A percentile compares a stretch with the other conserved stretches of the same genome.
phyloP scores from a whole-genome alignment of 2,888 invertebrate genomes.

The Eugnorisma glareosa region DNA sequence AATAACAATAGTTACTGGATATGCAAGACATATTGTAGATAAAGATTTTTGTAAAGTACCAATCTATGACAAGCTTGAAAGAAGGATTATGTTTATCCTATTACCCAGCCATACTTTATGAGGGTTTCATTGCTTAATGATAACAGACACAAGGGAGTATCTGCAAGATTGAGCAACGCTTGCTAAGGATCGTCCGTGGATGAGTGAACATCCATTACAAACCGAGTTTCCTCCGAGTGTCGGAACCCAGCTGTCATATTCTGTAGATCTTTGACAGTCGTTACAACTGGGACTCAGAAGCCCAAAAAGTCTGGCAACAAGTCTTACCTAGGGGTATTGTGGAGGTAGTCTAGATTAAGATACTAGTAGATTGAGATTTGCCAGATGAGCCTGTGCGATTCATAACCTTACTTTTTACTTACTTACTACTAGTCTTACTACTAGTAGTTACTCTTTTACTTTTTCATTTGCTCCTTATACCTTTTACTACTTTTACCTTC shows the following conservation, averaged over 20 bases:
- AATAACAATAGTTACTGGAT: constrained; percentile 4
- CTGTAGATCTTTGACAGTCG: neutral
- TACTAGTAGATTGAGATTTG: neutral
- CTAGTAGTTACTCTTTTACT: neutral
- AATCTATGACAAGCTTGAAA: neutral
- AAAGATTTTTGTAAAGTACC: neutral
- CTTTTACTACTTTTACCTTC: neutral
- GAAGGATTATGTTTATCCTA: neutral
- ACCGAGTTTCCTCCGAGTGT: neutral
- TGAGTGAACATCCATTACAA: neutral
- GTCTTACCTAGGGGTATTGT: too few species aligned
- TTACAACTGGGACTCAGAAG: too few species aligned
- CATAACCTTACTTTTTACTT: neutral
- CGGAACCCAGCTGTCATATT: neutral
- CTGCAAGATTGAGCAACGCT: too few species aligned
- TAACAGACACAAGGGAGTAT: too few species aligned
- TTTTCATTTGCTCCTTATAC: neutral
- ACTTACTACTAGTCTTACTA: neutral
- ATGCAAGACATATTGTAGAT: neutral
- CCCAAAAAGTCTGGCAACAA: too few species aligned
- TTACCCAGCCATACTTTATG: neutral
- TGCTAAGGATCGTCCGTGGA: neutral
- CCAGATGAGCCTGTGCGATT: neutral
- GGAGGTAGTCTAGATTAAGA: too few species aligned
- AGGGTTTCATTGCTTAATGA: neutral